These are phyloP conservation scores for Vireo griseus DNA, from an alignment of 2,797 vertebrate species.

Conservation along the genomic window DNA sequence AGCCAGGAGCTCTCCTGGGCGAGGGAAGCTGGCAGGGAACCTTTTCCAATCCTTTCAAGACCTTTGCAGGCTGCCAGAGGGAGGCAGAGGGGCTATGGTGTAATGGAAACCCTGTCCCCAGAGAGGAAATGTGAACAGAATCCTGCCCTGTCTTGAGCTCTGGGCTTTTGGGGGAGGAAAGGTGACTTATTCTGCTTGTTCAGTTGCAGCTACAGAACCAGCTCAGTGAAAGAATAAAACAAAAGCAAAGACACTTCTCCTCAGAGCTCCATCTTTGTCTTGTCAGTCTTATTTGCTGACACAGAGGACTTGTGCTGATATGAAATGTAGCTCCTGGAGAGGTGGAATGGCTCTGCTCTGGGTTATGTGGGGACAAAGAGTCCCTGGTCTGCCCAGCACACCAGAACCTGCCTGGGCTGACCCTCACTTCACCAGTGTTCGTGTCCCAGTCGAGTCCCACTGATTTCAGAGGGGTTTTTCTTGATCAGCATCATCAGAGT, in stretches of 20 bases:
- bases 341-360: not conserved
- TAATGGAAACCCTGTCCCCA: not conserved
- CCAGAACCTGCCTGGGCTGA: not conserved
- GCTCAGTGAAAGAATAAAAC: not conserved
- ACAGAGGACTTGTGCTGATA: not conserved
- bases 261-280: not conserved
- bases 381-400: not conserved
- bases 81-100: not conserved
- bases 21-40: not conserved
- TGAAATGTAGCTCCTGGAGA: not conserved
- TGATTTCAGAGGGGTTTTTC: not conserved
- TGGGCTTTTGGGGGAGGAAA: not conserved
- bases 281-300: not conserved
- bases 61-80: not conserved
- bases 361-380: rapidly evolving
- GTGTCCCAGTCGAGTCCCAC: not conserved
- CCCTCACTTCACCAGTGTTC: rapidly evolving
- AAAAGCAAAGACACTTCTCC: not conserved
- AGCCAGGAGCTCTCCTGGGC: not conserved
- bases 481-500: not conserved
- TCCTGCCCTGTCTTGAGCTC: not conserved
- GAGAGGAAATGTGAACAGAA: not conserved
- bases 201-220: not conserved
- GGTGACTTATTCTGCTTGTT: not conserved
- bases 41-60: not conserved